Conservation (phyloP, 2,113 vertebrate species). For the Caretta caretta region DNA sequence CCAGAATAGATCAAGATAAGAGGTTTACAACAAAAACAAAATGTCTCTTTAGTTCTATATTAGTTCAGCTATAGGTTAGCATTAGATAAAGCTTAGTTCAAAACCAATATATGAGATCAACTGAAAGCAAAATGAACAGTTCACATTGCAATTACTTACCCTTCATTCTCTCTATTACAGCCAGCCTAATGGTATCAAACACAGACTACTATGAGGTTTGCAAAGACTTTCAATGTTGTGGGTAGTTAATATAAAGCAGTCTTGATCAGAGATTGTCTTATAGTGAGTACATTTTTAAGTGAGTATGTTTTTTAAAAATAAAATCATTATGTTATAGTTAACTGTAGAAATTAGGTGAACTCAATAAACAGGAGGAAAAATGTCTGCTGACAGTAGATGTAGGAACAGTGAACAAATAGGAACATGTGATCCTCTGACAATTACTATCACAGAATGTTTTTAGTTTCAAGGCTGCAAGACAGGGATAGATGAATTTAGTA, state of each 20-base stretch:
- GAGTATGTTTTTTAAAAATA: background rate
- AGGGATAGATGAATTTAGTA: background rate
- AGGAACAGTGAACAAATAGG: background rate
- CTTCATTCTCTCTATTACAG: background rate
- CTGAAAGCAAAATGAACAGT: background rate
- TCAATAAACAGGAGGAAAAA: background rate
- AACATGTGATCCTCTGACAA: background rate
- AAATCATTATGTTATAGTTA: background rate
- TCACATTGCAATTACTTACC: background rate
- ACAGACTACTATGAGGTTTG: background rate
- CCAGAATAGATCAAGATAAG: background rate
- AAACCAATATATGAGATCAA: background rate
- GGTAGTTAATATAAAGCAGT: background rate
- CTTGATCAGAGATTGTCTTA: background rate
- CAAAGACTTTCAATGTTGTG: background rate
- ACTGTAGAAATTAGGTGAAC: background rate
- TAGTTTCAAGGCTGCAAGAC: background rate
- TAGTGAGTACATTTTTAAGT: background rate
- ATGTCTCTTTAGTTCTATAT: background rate
- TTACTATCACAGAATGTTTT: background rate
- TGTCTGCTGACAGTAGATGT: background rate
- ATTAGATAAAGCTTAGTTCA: background rate
- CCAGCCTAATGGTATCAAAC: background rate
- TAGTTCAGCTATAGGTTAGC: background rate
- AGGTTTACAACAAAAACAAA: background rate